Conservation (phyloP, 2,113 vertebrate genomes). For the Alexandromys fortis region DNA sequence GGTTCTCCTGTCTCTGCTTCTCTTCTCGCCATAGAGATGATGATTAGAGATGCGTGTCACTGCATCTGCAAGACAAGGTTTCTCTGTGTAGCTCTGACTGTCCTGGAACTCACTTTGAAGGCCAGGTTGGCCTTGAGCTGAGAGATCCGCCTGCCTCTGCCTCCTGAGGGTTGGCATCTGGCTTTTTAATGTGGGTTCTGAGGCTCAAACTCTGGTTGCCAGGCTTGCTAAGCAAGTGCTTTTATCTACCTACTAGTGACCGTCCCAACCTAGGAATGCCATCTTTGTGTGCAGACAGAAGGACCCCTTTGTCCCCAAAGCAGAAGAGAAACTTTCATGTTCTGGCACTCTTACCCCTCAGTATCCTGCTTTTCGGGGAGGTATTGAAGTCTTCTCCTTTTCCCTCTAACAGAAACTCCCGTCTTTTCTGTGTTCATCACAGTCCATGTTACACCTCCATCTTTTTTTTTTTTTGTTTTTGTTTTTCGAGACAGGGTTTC, state of each 20-base stretch:
- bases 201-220: background rate
- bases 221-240: background rate
- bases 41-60: background rate
- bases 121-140: background rate
- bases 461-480: background rate
- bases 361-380: background rate
- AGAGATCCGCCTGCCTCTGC: background rate
- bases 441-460: background rate
- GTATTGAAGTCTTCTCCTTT: background rate
- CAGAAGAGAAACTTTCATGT: background rate
- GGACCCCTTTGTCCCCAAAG: too few relatives aligned
- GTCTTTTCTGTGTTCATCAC: background rate
- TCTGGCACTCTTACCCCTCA: background rate
- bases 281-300: background rate
- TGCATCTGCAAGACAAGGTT: background rate
- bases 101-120: background rate
- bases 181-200: background rate
- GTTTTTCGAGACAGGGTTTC: too few relatives aligned
- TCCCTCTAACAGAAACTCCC: background rate
- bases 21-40: background rate
- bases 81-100: background rate
- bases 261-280: background rate
- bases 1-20: background rate
- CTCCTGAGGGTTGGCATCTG: background rate
- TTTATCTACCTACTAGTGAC: background rate